Percentiles rank a stretch among this genome's conserved stretches.
Conservation (phyloP, 2,797 vertebrate species). For the Oreonectes daqikongensis region DNA sequence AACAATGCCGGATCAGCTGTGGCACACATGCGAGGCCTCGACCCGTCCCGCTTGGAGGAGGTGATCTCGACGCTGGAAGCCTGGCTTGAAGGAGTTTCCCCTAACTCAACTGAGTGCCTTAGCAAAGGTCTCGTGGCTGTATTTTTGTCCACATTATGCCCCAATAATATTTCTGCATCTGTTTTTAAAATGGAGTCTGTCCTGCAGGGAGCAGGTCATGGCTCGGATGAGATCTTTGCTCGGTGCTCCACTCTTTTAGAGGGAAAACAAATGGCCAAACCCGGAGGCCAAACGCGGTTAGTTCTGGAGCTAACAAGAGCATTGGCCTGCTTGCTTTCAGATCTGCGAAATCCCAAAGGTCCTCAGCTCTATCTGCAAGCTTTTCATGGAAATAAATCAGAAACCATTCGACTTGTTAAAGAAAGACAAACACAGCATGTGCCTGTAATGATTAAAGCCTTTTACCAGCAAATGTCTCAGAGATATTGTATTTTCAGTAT, state of each 20-base stretch:
- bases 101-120: conserved; percentile 68
- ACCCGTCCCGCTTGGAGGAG: conserved; percentile 42
- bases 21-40: conserved; percentile 74
- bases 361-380: conserved; percentile 82
- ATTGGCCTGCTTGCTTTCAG: conserved; percentile 80
- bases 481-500: conserved; percentile 40
- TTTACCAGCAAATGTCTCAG: conserved; percentile 65
- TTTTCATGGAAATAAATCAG: conserved; percentile 67
- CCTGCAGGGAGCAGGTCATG: conserved; percentile 71
- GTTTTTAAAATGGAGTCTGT: conserved; percentile 84
- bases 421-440: conserved; percentile 81
- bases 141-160: conserved; percentile 85
- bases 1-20: conserved; percentile 75
- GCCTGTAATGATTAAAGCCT: conserved; percentile 72
- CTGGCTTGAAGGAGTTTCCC: conserved; percentile 78
- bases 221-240: conserved; percentile 75
- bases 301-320: conserved; percentile 80
- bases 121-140: conserved; percentile 80
- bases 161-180: conserved; percentile 78
- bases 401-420: conserved; percentile 73
- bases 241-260: conserved; percentile 78
- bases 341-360: conserved; percentile 62
- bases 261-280: conserved; percentile 56
- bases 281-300: conserved; percentile 62
- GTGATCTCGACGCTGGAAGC: conserved; percentile 79